Evolutionary conservation across 2,797 vertebrate genomes (phyloP).

Genomic region (Myotis planiceps): DNA sequence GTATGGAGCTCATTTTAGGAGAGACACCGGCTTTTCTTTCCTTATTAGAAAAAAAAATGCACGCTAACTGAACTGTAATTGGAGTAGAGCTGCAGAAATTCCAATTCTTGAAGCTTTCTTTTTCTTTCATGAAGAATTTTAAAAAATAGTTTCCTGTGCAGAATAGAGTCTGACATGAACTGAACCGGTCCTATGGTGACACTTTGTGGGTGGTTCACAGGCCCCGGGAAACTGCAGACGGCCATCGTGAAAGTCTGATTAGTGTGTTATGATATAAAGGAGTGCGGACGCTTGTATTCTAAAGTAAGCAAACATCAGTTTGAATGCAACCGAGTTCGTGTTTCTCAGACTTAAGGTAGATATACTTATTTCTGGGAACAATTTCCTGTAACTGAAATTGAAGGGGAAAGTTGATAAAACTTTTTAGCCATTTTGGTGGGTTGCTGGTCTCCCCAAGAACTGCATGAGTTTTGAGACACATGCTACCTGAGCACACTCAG

Average conservation of each 20-base stretch:
- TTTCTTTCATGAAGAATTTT: background rate
- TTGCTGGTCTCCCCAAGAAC: background rate
- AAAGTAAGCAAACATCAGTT: background rate
- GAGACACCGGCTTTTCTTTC: background rate
- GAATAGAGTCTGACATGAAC: background rate
- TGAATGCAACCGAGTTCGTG: background rate
- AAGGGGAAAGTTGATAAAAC: slow-evolving; percentile 41
- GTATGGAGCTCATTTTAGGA: background rate
- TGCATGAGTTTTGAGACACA: slow-evolving; percentile 17
- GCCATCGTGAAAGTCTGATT: background rate
- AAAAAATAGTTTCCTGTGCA: background rate
- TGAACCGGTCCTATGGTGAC: background rate
- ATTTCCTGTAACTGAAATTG: slow-evolving; percentile 36
- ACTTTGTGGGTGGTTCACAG: background rate
- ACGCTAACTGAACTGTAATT: background rate
- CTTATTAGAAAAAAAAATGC: background rate
- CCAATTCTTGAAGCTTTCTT: background rate
- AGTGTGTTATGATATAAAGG: background rate
- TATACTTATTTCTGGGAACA: slow-evolving; percentile 61
- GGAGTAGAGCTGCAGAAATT: background rate
- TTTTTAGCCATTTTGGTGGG: slow-evolving; percentile 48
- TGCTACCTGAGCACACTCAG: background rate
- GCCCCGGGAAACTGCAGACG: background rate
- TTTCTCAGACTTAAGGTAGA: background rate
- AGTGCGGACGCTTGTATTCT: background rate